Evolutionary conservation across 2,888 invertebrate species (phyloP), one percentile per base, ranked within the genome.

Genomic region (Brenthis daphne): DNA sequence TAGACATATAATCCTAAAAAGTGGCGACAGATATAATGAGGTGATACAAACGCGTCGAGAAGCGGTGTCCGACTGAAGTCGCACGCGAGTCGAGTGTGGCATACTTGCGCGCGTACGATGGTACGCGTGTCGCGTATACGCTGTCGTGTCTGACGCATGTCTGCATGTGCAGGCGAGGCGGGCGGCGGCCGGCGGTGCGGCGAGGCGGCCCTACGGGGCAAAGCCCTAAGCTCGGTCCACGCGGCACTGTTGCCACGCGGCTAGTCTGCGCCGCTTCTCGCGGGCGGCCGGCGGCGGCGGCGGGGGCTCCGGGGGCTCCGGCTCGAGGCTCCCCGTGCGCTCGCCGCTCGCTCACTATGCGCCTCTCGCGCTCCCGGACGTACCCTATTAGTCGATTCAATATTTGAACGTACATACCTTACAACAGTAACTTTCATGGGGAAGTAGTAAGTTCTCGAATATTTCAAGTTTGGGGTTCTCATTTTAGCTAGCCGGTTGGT

Each of bases 81-180:
- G 74, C 72, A 65, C 67, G 63, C 79, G 77, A 64, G 80, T 81
- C 77, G 79, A 76, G 79, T 75, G 73, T 74, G 75, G 77, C 72
- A 75, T 67, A 74, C 74, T 71, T 73, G 67, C 57, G 69, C 65
- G 73, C 68, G 65, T 43, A 11, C 37, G 37, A 43, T 11, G 37
- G 37, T 43, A 43, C 37, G 65, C 68, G 65, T 65, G 68, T 63
- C 11, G 68, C 65, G 48, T 37, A 14, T 37, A 69, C 69, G 70
- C 33, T 20, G 37, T 76, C 73, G 77, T 83, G 72, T 81, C 81
- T 88, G 85, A 88, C 78, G 77, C 79, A 79, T 89, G 90, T 92
- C 88, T 87, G 91, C 89, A 82, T 91, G 92, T 90, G 92, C 92
- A 92, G 92, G 92, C 92, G 86, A 80, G 89, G 88, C 80, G 84